Conservation (phyloP, 2,113 vertebrate genomes). For the Protobothrops flavoviridis region DNA sequence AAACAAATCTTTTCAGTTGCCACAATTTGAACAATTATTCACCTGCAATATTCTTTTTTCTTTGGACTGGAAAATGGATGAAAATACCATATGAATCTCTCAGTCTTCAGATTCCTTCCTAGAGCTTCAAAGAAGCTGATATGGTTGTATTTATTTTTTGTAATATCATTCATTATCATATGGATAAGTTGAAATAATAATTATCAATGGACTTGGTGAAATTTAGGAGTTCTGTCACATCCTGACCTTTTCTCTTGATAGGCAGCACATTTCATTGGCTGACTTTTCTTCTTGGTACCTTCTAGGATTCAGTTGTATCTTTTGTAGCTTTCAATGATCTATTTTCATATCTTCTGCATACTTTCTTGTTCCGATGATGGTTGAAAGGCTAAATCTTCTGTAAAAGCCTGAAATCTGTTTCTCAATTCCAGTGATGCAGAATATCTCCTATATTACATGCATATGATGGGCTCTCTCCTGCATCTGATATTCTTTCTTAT, state of each 20-base stretch:
- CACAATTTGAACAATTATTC: neutral
- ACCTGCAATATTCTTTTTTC: neutral
- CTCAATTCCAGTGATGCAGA: neutral
- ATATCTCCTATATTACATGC: neutral
- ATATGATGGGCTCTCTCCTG: neutral
- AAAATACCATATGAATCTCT: neutral
- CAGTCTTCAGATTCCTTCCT: neutral
- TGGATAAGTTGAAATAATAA: neutral
- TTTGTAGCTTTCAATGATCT: neutral
- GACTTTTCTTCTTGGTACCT: neutral
- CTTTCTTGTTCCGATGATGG: neutral
- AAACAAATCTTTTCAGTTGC: neutral
- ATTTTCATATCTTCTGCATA: neutral
- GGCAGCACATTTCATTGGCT: neutral
- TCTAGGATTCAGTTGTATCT: neutral
- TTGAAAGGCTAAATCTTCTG: neutral
- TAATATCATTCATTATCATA: neutral
- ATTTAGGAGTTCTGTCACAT: neutral
- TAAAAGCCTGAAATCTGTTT: neutral
- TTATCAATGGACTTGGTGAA: neutral
- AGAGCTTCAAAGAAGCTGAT: neutral
- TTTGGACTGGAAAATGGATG: neutral
- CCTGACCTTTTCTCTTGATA: neutral
- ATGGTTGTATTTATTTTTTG: neutral
- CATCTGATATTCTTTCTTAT: neutral